phyloP scores from a whole-genome alignment of 2,888 invertebrate species.

The Clanis bilineata region DNA sequence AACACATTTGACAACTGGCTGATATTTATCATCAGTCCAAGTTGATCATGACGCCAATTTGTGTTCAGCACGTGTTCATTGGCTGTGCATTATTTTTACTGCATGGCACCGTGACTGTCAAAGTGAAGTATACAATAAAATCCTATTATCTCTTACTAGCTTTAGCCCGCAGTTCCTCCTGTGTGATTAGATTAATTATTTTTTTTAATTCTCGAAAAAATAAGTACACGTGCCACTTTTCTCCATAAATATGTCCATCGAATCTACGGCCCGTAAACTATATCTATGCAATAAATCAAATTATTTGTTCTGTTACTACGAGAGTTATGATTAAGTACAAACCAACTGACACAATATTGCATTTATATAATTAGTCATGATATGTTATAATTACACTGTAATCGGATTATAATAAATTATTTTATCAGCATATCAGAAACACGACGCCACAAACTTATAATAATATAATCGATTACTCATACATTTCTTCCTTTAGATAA shows the following conservation, averaged over 20 bases:
- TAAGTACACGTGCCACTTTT: no score
- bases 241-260: no score
- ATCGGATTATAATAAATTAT: constrained; percentile 12
- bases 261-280: no score
- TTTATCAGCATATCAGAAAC: background rate
- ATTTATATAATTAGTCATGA: no score
- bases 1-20: background rate
- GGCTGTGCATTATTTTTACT: background rate
- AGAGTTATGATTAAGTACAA: no score
- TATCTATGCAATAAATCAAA: no score
- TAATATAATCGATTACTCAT: background rate
- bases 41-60: background rate
- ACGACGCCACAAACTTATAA: background rate
- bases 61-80: background rate
- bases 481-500: constrained; percentile 1
- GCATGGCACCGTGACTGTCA: background rate
- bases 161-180: no score
- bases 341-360: no score
- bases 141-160: background rate
- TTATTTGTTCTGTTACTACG: no score
- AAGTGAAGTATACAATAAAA: background rate
- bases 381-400: constrained; percentile 6
- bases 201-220: no score
- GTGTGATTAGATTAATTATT: no score
- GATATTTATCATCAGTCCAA: background rate